Base-by-base conservation (phyloP, 2,797 vertebrate species). In the Channallabes apus region DNA sequence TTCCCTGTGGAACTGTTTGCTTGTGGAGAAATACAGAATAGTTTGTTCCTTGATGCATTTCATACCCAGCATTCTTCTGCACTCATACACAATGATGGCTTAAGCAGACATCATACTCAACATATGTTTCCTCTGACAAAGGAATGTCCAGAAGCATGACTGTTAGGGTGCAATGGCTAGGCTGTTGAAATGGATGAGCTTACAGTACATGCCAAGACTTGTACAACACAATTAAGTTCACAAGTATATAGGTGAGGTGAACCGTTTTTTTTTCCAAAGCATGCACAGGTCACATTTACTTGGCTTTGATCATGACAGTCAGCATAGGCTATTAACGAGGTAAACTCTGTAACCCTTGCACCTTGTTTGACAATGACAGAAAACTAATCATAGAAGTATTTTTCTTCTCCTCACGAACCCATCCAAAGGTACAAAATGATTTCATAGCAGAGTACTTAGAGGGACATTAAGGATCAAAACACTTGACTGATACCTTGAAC, bases 221-320 rank as follows among this genome's bases (percentile, higher is more conserved):
- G 69, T 82, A 82, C 15, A 72, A 17, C 68, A 58, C 62, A 82
- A 67, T 85, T 82, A 76, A 41, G 51, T 61, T 41, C 59, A 58
- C 35, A 77, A 62, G 7, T 77, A 76, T 72, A 41, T n/a, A 32
- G 61, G 14, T 41, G 46, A 85, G 67, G 6, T 14, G 59, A 29
- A 65, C 38, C 29, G 12, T 24, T 32, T 61, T 32, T 61, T 73
- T 80, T 51, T 51, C 35, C 54, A 65, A 73, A 85, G 68, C 77
- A 85, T 85, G 78, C 68, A 85, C 46, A 75, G 84, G 84, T 85
- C 84, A 81, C 38, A 73, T 81, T 81, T 9, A 81, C 46, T 85
- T 86, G 58, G 41, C 68, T 54, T 81, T 85, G 84, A 80, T 73
- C 84, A 81, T 85, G 84, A 46, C 79, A 86, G 61, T 77, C n/a